Conservation (phyloP, 2,113 vertebrate species). For the Erythrocercus mccallii region DNA sequence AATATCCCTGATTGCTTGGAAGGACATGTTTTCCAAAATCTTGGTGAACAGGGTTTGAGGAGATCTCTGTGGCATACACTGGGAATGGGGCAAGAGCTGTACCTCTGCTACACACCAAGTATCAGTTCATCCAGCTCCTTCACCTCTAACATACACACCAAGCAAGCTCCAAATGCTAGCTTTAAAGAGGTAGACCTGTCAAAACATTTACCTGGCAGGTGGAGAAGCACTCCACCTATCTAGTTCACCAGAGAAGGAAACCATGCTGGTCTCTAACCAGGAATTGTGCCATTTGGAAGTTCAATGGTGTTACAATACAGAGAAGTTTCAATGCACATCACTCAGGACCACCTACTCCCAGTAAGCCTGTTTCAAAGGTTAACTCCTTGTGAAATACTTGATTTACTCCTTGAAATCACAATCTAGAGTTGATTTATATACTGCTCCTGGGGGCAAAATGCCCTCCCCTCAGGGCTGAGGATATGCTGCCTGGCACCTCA, state of each 20-base stretch:
- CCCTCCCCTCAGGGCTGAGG: no score
- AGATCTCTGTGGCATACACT: not conserved
- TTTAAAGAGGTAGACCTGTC: not conserved
- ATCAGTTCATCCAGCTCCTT: not conserved
- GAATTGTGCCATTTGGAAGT: not conserved
- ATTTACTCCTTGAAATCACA: not conserved
- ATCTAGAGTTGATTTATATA: not conserved
- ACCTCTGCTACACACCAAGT: not conserved
- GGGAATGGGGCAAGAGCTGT: not conserved
- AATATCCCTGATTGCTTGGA: not conserved
- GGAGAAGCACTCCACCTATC: not conserved
- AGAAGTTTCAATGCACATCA: not conserved
- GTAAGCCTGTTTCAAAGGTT: not conserved
- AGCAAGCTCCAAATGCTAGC: not conserved
- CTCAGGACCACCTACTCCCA: not conserved
- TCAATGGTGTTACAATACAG: not conserved
- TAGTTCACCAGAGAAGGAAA: not conserved
- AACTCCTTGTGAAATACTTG: not conserved
- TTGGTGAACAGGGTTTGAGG: not conserved
- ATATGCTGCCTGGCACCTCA: not conserved
- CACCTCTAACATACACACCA: not conserved
- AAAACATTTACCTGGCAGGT: not conserved
- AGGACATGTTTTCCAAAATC: not conserved
- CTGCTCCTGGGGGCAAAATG: not conserved
- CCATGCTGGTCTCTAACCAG: not conserved